A percentile compares a stretch with the other conserved stretches of the same genome.
Evolutionary conservation across 2,888 invertebrate genomes (phyloP).

Genomic region (Rhagonycha lutea): DNA sequence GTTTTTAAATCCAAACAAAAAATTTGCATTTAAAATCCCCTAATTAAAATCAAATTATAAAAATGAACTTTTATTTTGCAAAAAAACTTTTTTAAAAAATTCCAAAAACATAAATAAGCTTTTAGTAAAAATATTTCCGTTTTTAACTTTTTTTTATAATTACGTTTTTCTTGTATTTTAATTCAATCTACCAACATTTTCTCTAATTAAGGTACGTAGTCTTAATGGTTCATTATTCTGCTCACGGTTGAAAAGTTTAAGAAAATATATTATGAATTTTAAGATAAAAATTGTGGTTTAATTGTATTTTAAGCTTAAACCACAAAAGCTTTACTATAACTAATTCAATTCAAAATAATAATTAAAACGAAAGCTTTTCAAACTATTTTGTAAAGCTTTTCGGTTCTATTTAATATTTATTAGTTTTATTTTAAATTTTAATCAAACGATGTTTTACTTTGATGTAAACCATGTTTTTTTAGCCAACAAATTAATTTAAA

Average conservation of each 20-base stretch:
- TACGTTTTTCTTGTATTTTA: not conserved
- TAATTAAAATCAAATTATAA: not conserved
- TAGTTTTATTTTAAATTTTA: not conserved
- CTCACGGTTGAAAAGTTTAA: not conserved
- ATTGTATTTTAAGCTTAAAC: not conserved
- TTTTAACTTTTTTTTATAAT: not conserved
- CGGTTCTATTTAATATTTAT: not conserved
- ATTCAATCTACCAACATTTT: not conserved
- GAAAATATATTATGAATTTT: not conserved
- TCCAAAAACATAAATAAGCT: not conserved
- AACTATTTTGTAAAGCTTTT: not conserved
- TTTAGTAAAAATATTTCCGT: not conserved
- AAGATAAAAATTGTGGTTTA: not conserved
- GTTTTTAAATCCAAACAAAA: not conserved
- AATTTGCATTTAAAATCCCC: not conserved
- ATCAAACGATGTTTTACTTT: not conserved
- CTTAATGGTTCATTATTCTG: not conserved
- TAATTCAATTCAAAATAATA: not conserved
- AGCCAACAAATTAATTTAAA: not conserved
- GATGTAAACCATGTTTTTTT: not conserved
- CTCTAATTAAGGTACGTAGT: not conserved
- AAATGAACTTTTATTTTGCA: not conserved
- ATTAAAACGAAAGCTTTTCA: not conserved
- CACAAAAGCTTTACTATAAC: not conserved
- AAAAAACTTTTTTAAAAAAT: not conserved